A percentile compares a stretch with the other conserved stretches of the same genome.
These are phyloP conservation scores for Cochlearius cochlearius DNA, from an alignment of 2,113 vertebrate genomes.

Conservation along the genomic window DNA sequence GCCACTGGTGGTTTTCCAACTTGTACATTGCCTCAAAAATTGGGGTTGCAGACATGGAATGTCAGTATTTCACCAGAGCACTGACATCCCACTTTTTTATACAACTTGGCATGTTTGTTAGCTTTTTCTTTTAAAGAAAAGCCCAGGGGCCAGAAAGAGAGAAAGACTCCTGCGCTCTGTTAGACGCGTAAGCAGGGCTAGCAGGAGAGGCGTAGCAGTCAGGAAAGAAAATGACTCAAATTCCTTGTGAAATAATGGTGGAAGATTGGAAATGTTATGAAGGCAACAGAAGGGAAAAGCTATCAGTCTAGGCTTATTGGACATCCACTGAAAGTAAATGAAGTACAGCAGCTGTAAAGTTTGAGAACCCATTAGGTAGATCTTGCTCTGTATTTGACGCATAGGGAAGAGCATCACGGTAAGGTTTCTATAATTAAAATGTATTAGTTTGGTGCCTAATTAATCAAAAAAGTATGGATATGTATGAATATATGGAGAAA, in stretches of 20 bases:
- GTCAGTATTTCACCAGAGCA: slow-evolving; percentile 27
- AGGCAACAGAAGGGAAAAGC: slow-evolving; percentile 25
- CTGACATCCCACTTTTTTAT: slow-evolving; percentile 60
- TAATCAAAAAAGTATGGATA: neutral
- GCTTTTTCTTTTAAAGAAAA: slow-evolving; percentile 61
- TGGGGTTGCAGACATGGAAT: slow-evolving; percentile 10
- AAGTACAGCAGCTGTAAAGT: neutral
- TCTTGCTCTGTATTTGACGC: neutral
- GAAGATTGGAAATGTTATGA: neutral
- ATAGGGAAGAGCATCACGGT: neutral
- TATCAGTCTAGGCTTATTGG: slow-evolving; percentile 12
- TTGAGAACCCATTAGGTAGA: neutral
- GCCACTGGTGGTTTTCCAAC: slow-evolving; percentile 75
- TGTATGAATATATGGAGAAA: neutral
- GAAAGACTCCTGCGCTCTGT: neutral
- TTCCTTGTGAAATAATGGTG: neutral
- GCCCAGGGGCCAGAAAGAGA: slow-evolving; percentile 60
- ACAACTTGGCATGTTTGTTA: slow-evolving; percentile 69
- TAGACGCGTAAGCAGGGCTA: slow-evolving; percentile 11
- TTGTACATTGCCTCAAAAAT: slow-evolving; percentile 44
- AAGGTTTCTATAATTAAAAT: neutral
- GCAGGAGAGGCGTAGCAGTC: neutral
- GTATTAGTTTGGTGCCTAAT: neutral
- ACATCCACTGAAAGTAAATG: neutral
- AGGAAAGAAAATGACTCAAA: slow-evolving; percentile 20